Evolutionary conservation across 2,797 vertebrate species (phyloP).

Genomic region (Decapterus maruadsi): DNA sequence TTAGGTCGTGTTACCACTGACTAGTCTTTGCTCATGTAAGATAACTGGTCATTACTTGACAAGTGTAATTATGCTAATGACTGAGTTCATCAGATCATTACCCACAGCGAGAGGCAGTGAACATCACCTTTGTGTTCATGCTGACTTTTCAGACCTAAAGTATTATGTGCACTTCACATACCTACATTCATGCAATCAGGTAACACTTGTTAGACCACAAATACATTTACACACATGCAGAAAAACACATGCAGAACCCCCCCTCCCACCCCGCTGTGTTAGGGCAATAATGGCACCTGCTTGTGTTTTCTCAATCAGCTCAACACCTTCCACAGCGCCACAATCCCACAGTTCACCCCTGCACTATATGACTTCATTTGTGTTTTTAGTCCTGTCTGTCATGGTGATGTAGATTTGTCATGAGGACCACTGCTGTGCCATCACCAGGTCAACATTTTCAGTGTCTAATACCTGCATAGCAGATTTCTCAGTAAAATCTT

Average conservation of each 20-base stretch:
- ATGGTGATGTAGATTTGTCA: too few species aligned
- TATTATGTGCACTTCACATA: slow-evolving; percentile 5
- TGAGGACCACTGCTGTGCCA: too few species aligned
- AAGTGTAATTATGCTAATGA: slow-evolving; percentile 30
- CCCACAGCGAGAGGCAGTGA: slow-evolving; percentile 15
- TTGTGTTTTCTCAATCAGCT: neutral
- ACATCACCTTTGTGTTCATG: neutral
- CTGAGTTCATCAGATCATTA: slow-evolving; percentile 44
- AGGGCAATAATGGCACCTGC: neutral
- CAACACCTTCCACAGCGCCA: neutral
- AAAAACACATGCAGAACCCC: too few species aligned
- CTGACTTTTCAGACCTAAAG: slow-evolving; percentile 6
- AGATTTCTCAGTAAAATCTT: too few species aligned
- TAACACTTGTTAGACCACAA: neutral
- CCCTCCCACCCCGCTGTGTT: too few species aligned
- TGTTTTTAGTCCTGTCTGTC: too few species aligned
- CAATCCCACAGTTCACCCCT: too few species aligned
- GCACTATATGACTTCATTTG: too few species aligned
- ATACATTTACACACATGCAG: slow-evolving; percentile 4
- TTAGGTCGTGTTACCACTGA: neutral
- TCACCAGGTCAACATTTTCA: too few species aligned
- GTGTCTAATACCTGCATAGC: too few species aligned
- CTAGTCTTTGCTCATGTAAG: neutral
- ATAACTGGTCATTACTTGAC: slow-evolving; percentile 6
- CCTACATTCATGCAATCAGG: neutral